Percentiles rank a stretch among this genome's conserved stretches.
Conservation (phyloP, 2,888 invertebrate genomes). For the Yponomeuta evonymella region DNA sequence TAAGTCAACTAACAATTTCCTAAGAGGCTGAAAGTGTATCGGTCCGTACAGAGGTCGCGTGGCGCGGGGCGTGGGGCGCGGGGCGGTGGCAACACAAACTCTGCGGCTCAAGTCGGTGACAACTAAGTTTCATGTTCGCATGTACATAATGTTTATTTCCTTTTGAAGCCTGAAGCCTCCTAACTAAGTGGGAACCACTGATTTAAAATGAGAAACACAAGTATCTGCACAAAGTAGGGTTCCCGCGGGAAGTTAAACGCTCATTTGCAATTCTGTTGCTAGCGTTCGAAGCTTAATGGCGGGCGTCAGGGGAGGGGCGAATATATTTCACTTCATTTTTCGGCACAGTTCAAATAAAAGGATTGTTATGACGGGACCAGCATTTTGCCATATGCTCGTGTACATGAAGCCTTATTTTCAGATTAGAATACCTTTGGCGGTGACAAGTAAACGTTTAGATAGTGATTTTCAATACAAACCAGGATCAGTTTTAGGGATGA, state of each 20-base stretch:
- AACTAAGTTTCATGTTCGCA: not conserved
- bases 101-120: not conserved
- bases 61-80: no score
- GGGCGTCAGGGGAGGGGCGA: not conserved
- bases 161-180: not conserved
- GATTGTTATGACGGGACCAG: not conserved
- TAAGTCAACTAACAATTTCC: no score
- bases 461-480: not conserved
- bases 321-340: not conserved
- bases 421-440: not conserved
- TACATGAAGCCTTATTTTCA: not conserved
- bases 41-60: no score
- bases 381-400: not conserved
- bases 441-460: not conserved
- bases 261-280: slow-evolving; percentile 11
- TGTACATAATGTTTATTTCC: slow-evolving; percentile 3
- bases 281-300: slow-evolving; percentile 8
- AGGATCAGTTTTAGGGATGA: no score
- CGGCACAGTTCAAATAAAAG: not conserved
- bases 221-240: slow-evolving; percentile 6
- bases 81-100: not conserved
- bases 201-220: slow-evolving; percentile 7
- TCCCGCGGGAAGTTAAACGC: not conserved
- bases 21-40: no score
- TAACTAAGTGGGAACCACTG: slow-evolving; percentile 5